These are phyloP conservation scores for Turritopsis dohrnii DNA, from an alignment of 30 jellyfish, hydroid and myxozoan species.

Conservation along the genomic window DNA sequence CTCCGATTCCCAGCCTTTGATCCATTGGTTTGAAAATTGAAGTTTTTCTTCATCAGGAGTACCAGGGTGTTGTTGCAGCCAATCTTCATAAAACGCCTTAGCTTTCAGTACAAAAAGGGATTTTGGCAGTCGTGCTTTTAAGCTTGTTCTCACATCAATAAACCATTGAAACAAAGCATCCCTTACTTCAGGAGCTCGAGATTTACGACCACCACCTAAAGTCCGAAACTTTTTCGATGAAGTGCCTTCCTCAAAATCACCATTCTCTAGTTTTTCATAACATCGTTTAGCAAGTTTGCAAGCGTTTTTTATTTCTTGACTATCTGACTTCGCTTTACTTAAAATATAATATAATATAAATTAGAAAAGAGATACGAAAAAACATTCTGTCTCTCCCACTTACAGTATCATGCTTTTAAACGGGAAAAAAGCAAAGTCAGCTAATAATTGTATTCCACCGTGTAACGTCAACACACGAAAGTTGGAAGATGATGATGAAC, in stretches of 20 bases:
- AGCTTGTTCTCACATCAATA: slow-evolving; percentile 35
- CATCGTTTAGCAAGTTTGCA: neutral
- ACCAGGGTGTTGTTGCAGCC: slow-evolving; percentile 35
- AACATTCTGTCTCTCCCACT: no score
- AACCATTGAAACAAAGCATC: no score
- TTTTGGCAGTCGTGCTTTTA: slow-evolving; percentile 38
- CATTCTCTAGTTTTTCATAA: neutral
- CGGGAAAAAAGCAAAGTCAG: no score
- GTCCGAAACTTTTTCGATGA: slow-evolving; percentile 16
- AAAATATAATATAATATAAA: no score
- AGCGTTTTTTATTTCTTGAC: slow-evolving; percentile 1
- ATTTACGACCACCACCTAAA: slow-evolving; percentile 37
- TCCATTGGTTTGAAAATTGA: slow-evolving; percentile 37
- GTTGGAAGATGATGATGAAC: no score
- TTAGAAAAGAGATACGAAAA: no score
- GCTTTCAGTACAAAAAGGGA: slow-evolving; percentile 37
- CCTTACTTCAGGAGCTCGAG: slow-evolving; percentile 49
- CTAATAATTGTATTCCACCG: no score
- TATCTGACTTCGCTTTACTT: no score
- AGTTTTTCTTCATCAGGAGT: slow-evolving; percentile 26
- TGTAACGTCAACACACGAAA: no score
- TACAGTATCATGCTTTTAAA: no score
- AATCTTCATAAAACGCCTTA: slow-evolving; percentile 31
- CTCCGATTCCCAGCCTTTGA: slow-evolving; percentile 48
- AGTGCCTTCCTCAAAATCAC: slow-evolving; percentile 7